Conservation (phyloP, 2,113 vertebrate genomes). For the Copsychus sechellarum region DNA sequence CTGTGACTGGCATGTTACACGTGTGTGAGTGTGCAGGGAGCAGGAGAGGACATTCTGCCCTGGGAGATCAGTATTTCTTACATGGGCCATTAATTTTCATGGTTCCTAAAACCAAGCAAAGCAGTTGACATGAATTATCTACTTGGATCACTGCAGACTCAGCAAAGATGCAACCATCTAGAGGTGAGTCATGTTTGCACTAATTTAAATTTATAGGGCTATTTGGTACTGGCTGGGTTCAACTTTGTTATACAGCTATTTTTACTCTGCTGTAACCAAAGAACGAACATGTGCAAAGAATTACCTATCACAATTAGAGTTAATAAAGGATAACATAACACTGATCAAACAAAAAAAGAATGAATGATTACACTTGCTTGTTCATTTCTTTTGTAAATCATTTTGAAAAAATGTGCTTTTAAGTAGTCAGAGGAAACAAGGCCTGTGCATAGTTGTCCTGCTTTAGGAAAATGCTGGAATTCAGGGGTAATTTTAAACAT, state of each 20-base stretch:
- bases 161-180: conserved; percentile 31
- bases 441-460: neutral
- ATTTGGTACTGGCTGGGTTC: neutral
- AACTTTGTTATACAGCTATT: neutral
- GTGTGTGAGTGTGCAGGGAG: neutral
- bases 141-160: conserved; percentile 2
- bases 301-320: conserved; percentile 1
- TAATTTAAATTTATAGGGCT: conserved; percentile 32
- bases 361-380: neutral
- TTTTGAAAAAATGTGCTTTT: neutral
- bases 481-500: neutral
- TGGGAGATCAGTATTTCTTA: neutral
- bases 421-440: neutral
- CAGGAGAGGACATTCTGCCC: neutral
- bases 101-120: neutral
- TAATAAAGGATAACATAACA: conserved; percentile 43
- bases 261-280: neutral
- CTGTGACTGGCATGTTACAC: neutral
- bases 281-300: conserved; percentile 51
- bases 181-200: conserved; percentile 7
- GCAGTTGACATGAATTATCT: neutral
- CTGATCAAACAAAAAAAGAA: conserved; percentile 21
- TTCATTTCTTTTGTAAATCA: neutral
- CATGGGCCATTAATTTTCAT: neutral
- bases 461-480: neutral